Evolutionary conservation across 2,888 invertebrate species (phyloP).

Genomic region (Acanthosepion esculentum): DNA sequence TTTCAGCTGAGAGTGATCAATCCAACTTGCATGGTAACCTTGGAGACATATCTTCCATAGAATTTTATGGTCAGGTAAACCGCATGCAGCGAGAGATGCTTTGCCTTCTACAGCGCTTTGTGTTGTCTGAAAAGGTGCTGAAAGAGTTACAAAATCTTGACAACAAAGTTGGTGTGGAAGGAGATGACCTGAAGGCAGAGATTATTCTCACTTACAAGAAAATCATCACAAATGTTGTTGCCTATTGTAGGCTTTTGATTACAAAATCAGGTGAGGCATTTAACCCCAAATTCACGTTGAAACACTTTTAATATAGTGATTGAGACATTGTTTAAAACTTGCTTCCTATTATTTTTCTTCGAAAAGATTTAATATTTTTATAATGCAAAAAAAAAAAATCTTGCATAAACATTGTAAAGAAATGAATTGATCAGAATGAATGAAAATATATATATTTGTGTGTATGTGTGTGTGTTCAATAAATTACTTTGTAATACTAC

Average conservation of each 20-base stretch:
- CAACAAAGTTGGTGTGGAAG: slow-evolving; percentile 52
- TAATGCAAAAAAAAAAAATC: background rate
- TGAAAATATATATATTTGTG: too few relatives aligned
- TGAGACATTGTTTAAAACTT: background rate
- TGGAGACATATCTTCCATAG: slow-evolving; percentile 65
- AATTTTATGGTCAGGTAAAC: slow-evolving; percentile 74
- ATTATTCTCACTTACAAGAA: slow-evolving; percentile 67
- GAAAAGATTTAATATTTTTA: background rate
- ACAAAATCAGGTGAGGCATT: slow-evolving; percentile 63
- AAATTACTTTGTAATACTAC: too few relatives aligned
- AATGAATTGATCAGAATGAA: too few relatives aligned
- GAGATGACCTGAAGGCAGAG: slow-evolving; percentile 59
- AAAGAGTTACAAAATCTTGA: slow-evolving; percentile 65
- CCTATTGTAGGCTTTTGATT: slow-evolving; percentile 70
- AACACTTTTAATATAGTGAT: background rate
- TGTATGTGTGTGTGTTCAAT: too few relatives aligned
- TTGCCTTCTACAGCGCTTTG: slow-evolving; percentile 83
- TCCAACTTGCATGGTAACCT: background rate
- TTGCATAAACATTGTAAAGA: background rate
- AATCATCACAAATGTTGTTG: slow-evolving; percentile 70
- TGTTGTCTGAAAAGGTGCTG: slow-evolving; percentile 65
- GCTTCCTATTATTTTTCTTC: background rate
- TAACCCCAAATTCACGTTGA: background rate
- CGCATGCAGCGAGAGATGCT: slow-evolving; percentile 85
- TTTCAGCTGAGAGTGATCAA: slow-evolving; percentile 41